These are phyloP conservation scores for Morpho achilles DNA, from an alignment of 2,888 invertebrate species.

Conservation along the genomic window DNA sequence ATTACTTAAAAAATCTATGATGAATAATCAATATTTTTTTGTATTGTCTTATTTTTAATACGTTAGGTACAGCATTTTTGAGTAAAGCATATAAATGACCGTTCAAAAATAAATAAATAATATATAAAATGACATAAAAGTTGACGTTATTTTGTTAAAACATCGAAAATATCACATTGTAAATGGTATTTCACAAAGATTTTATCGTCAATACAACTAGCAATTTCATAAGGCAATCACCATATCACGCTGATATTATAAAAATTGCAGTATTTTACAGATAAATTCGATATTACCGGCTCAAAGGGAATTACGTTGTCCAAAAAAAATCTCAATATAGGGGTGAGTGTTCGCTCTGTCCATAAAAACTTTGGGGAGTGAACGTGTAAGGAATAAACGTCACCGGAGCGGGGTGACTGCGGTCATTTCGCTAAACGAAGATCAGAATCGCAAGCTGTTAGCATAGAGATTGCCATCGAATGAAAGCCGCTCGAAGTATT, in stretches of 20 bases:
- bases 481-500: constrained; percentile 72
- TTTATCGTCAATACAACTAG: constrained; percentile 9
- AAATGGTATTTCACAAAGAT: constrained; percentile 9
- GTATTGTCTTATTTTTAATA: too few species aligned
- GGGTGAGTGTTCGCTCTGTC: constrained; percentile 57
- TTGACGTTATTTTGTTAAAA: neutral
- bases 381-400: constrained; percentile 77
- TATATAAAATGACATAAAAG: neutral
- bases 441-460: constrained; percentile 79
- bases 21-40: too few species aligned
- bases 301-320: constrained; percentile 43
- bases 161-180: constrained; percentile 8
- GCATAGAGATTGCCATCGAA: constrained; percentile 79
- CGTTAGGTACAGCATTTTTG: too few species aligned
- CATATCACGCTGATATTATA: constrained; percentile 6
- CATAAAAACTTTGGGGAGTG: constrained; percentile 73
- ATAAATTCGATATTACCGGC: constrained; percentile 19
- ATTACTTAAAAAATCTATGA: too few species aligned
- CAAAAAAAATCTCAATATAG: constrained; percentile 59
- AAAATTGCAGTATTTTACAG: constrained; percentile 17
- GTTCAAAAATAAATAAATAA: neutral
- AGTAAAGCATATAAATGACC: neutral
- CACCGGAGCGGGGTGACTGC: constrained; percentile 71
- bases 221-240: constrained; percentile 14
- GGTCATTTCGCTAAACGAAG: constrained; percentile 80